Conservation (phyloP, 2,888 invertebrate species). For the Pogonocherus hispidulus region DNA sequence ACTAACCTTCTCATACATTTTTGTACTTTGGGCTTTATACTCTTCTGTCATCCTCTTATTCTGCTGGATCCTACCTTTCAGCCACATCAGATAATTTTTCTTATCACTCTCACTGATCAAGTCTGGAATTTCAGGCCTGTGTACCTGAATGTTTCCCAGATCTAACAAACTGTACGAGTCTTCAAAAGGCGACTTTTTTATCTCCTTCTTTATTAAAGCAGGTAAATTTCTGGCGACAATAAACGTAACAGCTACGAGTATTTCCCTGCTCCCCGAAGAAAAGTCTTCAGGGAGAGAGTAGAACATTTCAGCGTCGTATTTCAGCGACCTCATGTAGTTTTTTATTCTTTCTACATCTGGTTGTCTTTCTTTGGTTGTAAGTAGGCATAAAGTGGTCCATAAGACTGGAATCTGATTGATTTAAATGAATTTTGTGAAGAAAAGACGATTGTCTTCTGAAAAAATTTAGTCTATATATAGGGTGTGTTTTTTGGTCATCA, state of each 20-base stretch:
- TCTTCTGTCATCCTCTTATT: constrained; percentile 37
- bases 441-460: too few relatives aligned
- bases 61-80: constrained; percentile 36
- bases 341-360: constrained; percentile 59
- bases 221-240: constrained; percentile 60
- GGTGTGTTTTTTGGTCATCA: too few relatives aligned
- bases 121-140: constrained; percentile 13
- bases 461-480: too few relatives aligned
- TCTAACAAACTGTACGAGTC: constrained; percentile 13
- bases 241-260: constrained; percentile 65
- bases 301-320: constrained; percentile 62
- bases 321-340: constrained; percentile 55
- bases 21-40: constrained; percentile 39
- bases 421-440: too few relatives aligned
- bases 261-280: constrained; percentile 55
- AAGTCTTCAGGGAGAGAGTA: constrained; percentile 55
- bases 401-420: constrained; percentile 47
- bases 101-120: constrained; percentile 31
- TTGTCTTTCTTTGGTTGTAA: constrained; percentile 55
- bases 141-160: background rate
- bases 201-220: constrained; percentile 49
- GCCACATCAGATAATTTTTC: constrained; percentile 41
- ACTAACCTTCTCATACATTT: constrained; percentile 43
- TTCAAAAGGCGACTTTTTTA: constrained; percentile 45
- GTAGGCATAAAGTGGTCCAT: constrained; percentile 57